A percentile compares a stretch with the other conserved stretches of the same genome.
phyloP scores from a whole-genome alignment of 2,113 vertebrate species.

The Callocephalon fimbriatum region DNA sequence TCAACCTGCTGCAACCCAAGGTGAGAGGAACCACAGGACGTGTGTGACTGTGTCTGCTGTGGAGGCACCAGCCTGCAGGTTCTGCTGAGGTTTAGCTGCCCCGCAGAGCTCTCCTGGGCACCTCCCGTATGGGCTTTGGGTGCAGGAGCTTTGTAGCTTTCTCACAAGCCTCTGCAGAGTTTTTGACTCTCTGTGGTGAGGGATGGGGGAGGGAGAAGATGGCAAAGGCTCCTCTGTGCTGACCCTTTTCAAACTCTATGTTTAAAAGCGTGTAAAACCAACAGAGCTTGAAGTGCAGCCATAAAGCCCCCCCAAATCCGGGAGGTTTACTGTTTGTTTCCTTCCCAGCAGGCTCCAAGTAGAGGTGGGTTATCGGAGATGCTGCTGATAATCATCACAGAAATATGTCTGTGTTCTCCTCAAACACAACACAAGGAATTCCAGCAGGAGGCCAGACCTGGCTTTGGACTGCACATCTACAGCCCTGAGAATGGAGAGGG shows the following conservation, averaged over 20 bases:
- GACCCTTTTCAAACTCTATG: background rate
- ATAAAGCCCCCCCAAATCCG: slow-evolving; percentile 68
- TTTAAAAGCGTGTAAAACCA: slow-evolving; percentile 71
- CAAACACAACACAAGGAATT: slow-evolving; percentile 7
- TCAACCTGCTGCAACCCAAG: background rate
- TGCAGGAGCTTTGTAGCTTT: background rate
- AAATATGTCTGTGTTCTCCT: slow-evolving; percentile 42
- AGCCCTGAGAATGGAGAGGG: background rate
- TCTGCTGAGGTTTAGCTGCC: background rate
- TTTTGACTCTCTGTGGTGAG: background rate
- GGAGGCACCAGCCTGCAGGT: background rate
- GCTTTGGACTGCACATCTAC: background rate
- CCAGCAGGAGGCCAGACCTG: background rate
- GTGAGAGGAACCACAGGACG: background rate
- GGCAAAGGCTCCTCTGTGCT: background rate
- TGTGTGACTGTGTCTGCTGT: background rate
- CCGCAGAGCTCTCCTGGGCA: background rate
- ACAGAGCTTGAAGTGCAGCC: slow-evolving; percentile 48
- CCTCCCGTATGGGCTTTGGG: background rate
- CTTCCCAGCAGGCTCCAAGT: slow-evolving; percentile 48
- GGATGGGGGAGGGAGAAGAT: background rate
- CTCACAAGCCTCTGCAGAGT: background rate
- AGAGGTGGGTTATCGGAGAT: slow-evolving; percentile 57
- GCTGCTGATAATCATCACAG: slow-evolving; percentile 67
- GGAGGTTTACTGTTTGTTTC: slow-evolving; percentile 70